phyloP scores from a whole-genome alignment of 2,888 invertebrate genomes.

The Plusia festucae region DNA sequence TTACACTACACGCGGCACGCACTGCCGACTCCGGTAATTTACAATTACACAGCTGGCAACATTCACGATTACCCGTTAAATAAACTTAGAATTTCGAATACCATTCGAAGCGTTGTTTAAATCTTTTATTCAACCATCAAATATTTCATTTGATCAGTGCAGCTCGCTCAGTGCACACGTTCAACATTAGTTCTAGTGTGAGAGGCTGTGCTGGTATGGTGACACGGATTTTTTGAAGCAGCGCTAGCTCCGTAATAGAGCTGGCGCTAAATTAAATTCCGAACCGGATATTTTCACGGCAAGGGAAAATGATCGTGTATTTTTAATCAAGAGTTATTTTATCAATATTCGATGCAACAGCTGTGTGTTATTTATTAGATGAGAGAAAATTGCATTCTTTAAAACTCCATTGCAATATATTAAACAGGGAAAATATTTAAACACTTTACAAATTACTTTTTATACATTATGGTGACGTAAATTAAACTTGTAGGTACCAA shows the following conservation, averaged over 20 bases:
- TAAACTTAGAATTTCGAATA: conserved; percentile 28
- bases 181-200: neutral
- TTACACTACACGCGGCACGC: conserved; percentile 11
- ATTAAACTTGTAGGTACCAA: neutral
- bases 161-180: neutral
- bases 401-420: too few relatives aligned
- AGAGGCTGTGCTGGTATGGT: neutral
- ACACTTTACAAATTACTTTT: neutral
- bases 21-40: conserved; percentile 26
- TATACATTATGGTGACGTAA: neutral
- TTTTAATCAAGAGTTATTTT: neutral
- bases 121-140: neutral
- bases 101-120: neutral
- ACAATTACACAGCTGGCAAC: conserved; percentile 45
- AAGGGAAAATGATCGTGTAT: neutral
- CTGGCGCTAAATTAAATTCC: conserved; percentile 14
- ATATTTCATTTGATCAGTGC: conserved; percentile 17
- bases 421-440: neutral
- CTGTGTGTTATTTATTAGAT: neutral
- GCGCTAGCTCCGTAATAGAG: conserved; percentile 9
- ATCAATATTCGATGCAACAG: neutral
- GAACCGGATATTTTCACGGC: neutral
- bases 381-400: too few relatives aligned
- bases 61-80: conserved; percentile 39
- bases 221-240: neutral